Evolutionary conservation across 2,113 vertebrate species (phyloP), one percentile per base, ranked within the genome.

Genomic region (Agapornis roseicollis): DNA sequence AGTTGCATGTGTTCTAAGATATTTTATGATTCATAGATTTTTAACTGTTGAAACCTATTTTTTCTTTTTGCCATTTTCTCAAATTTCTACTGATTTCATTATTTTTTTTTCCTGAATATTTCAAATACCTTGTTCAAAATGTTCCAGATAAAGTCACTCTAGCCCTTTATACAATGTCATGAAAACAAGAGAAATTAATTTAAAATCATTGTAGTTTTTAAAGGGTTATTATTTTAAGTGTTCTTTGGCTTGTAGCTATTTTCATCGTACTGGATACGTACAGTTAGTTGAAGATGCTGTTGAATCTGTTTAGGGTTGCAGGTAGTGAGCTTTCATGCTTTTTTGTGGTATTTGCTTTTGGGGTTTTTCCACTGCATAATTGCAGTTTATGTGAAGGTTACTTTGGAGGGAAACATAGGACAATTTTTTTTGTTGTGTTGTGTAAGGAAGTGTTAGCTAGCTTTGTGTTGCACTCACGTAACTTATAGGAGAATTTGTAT

Each of bases 241-340:
- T 13, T 41, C 50, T 85, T 89, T 93, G 39, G n/a, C 85, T 92
- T 84, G 83, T 63, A 83, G 68, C 35, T 70, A 20, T 95, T 95
- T 92, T 37, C 14, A n/a, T 78, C 24, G 33, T 70, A 8, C 24
- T 85, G 42, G 65, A 39, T 47, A 18, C 69, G 13, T 13, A 17
- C 60, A 66, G 35, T 53, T 88, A 73, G 53, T 50, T 56, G n/a
- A 73, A 77, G 60, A 77, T 83, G 80, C 50, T 88, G 68, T 93
- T 93, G 68, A 90, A 77, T 92, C 46, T 80, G 14, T 80, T 88
- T 49, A n/a, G 42, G 82, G 31, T 63, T 86, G 47, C 47, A 37
- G 28, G 11, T 53, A 80, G 56, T 69, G 68, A 66, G 7, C 24
- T 80, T 95, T 78, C 29, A 8, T 58, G 64, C 22, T 15, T 33